Evolutionary conservation across 2,113 vertebrate genomes (phyloP).

Genomic region (Sylvilagus bachmani): DNA sequence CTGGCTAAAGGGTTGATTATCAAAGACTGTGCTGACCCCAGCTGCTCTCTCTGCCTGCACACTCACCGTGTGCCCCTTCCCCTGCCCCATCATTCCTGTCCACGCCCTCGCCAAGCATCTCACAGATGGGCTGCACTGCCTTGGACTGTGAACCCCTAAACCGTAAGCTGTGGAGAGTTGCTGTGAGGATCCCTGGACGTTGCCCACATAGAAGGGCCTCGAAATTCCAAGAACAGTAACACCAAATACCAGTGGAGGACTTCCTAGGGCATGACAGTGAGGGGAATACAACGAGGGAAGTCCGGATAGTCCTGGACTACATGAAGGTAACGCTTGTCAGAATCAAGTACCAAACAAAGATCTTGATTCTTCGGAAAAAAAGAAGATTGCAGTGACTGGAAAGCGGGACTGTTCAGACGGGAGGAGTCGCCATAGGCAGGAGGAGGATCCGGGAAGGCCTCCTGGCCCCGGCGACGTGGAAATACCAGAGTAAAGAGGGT

Average conservation of each 20-base stretch:
- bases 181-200: neutral
- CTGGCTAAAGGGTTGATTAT: too few relatives aligned
- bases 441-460: neutral
- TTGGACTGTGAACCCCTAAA: too few relatives aligned
- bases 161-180: too few relatives aligned
- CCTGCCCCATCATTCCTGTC: too few relatives aligned
- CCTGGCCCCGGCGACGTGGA: neutral
- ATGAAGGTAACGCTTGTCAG: neutral
- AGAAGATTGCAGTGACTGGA: neutral
- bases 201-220: neutral
- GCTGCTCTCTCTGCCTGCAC: too few relatives aligned
- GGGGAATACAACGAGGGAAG: neutral
- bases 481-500: too few relatives aligned
- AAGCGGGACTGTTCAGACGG: neutral
- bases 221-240: neutral
- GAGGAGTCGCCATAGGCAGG: rapidly evolving
- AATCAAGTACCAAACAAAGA: neutral
- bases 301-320: neutral
- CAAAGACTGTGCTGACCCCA: too few relatives aligned
- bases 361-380: neutral
- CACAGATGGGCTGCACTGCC: neutral
- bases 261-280: neutral
- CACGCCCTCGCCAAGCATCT: neutral
- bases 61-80: too few relatives aligned
- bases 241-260: neutral